Base-by-base conservation (phyloP, 2,797 vertebrate species). In the Pipistrellus nathusii region DNA sequence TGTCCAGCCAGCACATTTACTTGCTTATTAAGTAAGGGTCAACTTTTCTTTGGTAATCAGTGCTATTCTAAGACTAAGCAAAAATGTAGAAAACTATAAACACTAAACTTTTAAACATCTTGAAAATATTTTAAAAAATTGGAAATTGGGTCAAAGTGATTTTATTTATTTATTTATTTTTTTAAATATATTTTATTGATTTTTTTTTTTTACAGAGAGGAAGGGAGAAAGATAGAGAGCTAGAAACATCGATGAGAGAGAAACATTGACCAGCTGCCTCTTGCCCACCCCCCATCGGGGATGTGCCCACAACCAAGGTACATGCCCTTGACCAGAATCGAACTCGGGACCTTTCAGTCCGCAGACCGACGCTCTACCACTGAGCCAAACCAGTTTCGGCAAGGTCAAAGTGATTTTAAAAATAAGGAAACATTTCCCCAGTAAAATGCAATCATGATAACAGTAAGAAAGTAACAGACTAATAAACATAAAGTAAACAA, bases 71-170 rank as follows among this genome's bases (percentile, higher is more conserved):
- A 92, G 64, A 73, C 35, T 21, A 6, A 78, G 55, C 6, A 94
- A 92, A 85, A 94, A 48, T 48, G 44, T 53, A 5, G 12, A 95
- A 95, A 96, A 94, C n/a, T 64, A 85, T 14, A 88, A 94, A 64
- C 27, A 62, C 25, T 32, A 88, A 91, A 94, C 8, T 82, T 72
- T 91, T 82, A 94, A 85, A 81, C 48, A 88, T 59, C 23, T 57
- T 76, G 44, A 85, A 80, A 94, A 44, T 66, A 59, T 69, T 38
- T 41, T 44, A 44, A 82, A 95, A 23, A 94, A 75, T 0, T 85
- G 14, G 85, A 91, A 81, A 82, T 35, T 84, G 35, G 30, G 38
- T 88, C 41, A 85, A 51, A 80, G 64, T 75, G 27, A 88, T 38
- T 20, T 12, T 17, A 46, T 41, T 41, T 38, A 38, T 38, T 38